Evolutionary conservation across 1,140 invertebrate species (phyloP), one percentile per base, ranked within the genome.

Genomic region (Pantala flavescens): DNA sequence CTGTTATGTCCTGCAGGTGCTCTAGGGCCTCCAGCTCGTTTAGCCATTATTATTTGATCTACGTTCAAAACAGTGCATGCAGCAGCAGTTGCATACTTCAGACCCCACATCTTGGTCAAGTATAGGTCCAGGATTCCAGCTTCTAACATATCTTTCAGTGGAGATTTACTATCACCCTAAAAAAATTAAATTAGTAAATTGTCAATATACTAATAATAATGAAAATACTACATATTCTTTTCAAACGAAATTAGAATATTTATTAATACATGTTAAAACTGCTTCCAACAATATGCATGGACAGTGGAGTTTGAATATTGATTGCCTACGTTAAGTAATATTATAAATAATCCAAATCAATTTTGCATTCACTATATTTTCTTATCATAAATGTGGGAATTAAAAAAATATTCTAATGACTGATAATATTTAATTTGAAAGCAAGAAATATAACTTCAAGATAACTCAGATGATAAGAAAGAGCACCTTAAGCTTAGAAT

Each of bases 31-130:
- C 97, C 97, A 23, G 96, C 96, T 80, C 91, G 88, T 84, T 98
- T 99, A 0, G 97, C 95, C 95, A 98, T 98, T 75, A 99, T 98
- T 76, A 99, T 98, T 84, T 98, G 92, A 85, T 99, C 97, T n/a
- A 99, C 94, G 83, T 93, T 91, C 7, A 99, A 86, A 79, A 99
- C 93, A 0, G 97, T 98, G 73, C 90, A 89, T 0, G 97, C 96
- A 16, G 95, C 95, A 77, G 92, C 89, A 0, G 95, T 92, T 0
- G 98, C 96, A 85, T 98, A 98, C 81, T 98, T 97, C 23, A 99
- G 82, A 7, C 89, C 97, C 95, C 97, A 98, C 77, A 89, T 86
- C 83, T 99, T 99, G 0, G 90, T 88, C 36, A 93, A 80, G 81
- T 90, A 98, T 0, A 96, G 84, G 87, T 98, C 97, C 71, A 91